Percentiles rank a stretch among this genome's conserved stretches.
Evolutionary conservation across 2,113 vertebrate species (phyloP).

Genomic region (Stigmatopora argus): DNA sequence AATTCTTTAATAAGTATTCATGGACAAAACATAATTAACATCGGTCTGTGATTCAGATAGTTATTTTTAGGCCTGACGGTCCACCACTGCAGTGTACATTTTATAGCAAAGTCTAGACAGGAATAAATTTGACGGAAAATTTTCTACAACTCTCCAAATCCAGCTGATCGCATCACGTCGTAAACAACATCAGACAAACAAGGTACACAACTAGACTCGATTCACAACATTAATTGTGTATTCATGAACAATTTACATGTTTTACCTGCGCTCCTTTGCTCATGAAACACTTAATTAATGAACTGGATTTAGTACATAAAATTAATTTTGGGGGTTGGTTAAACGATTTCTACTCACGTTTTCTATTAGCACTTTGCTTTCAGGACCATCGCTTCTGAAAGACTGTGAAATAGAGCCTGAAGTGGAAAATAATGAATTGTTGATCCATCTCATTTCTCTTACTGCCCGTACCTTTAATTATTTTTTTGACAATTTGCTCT

Average conservation of each 20-base stretch:
- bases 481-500: neutral
- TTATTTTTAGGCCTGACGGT: no score
- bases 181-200: constrained; percentile 1
- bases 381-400: no score
- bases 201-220: neutral
- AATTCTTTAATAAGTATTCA: no score
- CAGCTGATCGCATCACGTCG: neutral
- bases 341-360: no score
- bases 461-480: neutral
- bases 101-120: neutral
- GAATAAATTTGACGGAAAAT: neutral
- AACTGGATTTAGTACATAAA: neutral
- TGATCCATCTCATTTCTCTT: neutral
- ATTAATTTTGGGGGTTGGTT: neutral
- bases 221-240: neutral
- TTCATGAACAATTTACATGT: no score
- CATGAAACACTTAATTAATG: neutral
- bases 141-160: neutral
- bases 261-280: no score
- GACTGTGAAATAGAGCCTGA: neutral
- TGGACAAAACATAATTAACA: no score
- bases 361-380: no score
- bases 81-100: no score
- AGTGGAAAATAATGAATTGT: neutral
- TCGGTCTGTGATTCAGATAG: no score